Evolutionary conservation across 2,113 vertebrate species (phyloP), one percentile per base, ranked within the genome.

Genomic region (Heterotis niloticus): DNA sequence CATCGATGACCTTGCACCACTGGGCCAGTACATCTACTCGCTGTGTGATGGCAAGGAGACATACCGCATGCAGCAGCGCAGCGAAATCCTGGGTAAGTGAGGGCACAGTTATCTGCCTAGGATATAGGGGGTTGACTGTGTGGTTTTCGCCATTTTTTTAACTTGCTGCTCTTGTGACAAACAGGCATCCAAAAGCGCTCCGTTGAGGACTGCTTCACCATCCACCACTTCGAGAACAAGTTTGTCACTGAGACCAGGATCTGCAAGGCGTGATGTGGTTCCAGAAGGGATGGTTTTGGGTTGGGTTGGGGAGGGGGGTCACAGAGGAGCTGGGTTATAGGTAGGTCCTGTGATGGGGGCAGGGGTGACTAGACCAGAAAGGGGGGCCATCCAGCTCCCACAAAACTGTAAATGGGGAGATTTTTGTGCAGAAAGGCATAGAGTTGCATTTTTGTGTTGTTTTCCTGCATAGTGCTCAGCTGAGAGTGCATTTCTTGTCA

Each of bases 221-320:
- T 98, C 88, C 94, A 88, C 81, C 97, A 98, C 88, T 98, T 98
- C 69, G 95, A 94, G 83, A 98, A 96, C 82, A 93, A 90, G 79
- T 98, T 96, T 82, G 94, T 97, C 82, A 93, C 95, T 11, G 94
- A 95, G 87, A 98, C 96, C 79, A 92, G 88, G 87, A 96, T 98
- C 90, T 98, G 95, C 87, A 92, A 92, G 78, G 91, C 93, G 85
- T 96, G 89, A 96, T 83, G 76, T 80, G 78, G 82, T 20, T 60
- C 51, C 7, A 10, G 7, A 51, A 13, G 29, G 79, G 56, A 1
- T 24, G 57, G 70, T 34, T 4, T 7, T 44, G 2, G 34, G 3
- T 44, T 2, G 34, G 34, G 34, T 2, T 44, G 34, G n/a, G 11
- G 54, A 52, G 28, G 65, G 54, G 29, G 76, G 18, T 10, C 26